phyloP scores from a whole-genome alignment of 1,140 invertebrate species.

The Diachasmimorpha longicaudata region DNA sequence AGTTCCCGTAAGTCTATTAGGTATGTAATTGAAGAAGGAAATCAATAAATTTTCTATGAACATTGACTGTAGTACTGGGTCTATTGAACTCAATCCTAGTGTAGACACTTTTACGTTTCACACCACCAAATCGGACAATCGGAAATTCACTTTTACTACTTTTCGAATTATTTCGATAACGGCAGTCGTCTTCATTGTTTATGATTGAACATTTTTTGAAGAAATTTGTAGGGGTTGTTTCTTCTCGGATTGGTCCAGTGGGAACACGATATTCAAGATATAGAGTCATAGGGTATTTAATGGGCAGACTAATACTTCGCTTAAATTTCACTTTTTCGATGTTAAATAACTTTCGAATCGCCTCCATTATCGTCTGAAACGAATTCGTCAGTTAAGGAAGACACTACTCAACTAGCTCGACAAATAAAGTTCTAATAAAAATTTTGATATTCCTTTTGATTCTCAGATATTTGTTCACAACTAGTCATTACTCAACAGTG shows the following conservation, averaged over 20 bases:
- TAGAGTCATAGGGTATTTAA: conserved; percentile 28
- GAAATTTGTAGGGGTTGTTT: neutral
- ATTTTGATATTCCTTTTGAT: too few relatives aligned
- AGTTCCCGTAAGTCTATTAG: neutral
- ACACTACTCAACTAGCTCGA: too few relatives aligned
- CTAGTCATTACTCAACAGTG: too few relatives aligned
- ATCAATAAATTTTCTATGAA: neutral
- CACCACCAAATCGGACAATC: neutral
- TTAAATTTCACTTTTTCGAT: conserved; percentile 12
- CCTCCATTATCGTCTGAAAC: conserved; percentile 15
- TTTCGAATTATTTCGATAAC: neutral
- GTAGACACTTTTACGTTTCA: neutral
- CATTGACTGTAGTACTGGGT: neutral
- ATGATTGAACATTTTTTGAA: neutral
- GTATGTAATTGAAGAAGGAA: neutral
- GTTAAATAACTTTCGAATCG: conserved; percentile 22
- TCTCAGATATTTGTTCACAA: too few relatives aligned
- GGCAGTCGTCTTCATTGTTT: neutral
- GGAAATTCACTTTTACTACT: neutral
- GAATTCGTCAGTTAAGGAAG: too few relatives aligned
- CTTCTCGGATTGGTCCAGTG: conserved; percentile 23
- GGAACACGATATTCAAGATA: conserved; percentile 27
- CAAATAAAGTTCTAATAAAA: too few relatives aligned
- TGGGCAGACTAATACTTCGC: conserved; percentile 27
- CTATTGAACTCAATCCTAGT: neutral